These are phyloP conservation scores for Octodon degus DNA, from an alignment of 2,113 vertebrate species.

Conservation along the genomic window DNA sequence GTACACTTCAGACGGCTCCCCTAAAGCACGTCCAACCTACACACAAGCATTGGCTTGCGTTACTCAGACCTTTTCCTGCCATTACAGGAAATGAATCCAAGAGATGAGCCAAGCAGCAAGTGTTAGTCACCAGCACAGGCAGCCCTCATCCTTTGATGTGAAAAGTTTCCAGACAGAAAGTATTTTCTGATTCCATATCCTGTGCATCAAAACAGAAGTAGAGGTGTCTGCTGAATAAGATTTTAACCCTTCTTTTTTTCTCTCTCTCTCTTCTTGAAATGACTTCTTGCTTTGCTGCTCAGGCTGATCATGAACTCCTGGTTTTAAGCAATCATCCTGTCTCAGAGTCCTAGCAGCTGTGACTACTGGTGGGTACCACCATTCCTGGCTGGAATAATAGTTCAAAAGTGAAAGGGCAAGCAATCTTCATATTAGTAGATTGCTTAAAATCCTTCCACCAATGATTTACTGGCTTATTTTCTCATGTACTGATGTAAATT, in stretches of 20 bases:
- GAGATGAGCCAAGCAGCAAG: not conserved
- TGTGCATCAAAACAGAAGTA: not conserved
- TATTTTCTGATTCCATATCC: not conserved
- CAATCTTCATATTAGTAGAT: not conserved
- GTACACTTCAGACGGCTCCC: not conserved
- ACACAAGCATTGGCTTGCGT: not conserved
- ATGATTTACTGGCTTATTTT: not conserved
- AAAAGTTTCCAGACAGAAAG: not conserved
- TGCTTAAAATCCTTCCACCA: not conserved
- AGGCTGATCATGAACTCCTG: not conserved
- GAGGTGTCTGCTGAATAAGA: not conserved
- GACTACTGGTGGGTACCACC: not conserved
- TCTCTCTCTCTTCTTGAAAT: not conserved
- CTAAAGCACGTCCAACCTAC: not conserved
- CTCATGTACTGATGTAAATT: not conserved
- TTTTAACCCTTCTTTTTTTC: not conserved
- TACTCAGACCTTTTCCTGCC: not conserved
- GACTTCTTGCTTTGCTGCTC: not conserved
- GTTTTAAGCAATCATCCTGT: not conserved
- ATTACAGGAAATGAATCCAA: conserved; percentile 29
- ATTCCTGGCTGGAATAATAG: not conserved
- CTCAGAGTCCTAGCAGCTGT: not conserved
- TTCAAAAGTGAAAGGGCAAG: not conserved
- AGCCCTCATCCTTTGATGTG: not conserved
- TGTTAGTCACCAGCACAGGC: not conserved